These are phyloP conservation scores for Arothron firmamentum DNA, from an alignment of 2,113 vertebrate species.

Conservation along the genomic window DNA sequence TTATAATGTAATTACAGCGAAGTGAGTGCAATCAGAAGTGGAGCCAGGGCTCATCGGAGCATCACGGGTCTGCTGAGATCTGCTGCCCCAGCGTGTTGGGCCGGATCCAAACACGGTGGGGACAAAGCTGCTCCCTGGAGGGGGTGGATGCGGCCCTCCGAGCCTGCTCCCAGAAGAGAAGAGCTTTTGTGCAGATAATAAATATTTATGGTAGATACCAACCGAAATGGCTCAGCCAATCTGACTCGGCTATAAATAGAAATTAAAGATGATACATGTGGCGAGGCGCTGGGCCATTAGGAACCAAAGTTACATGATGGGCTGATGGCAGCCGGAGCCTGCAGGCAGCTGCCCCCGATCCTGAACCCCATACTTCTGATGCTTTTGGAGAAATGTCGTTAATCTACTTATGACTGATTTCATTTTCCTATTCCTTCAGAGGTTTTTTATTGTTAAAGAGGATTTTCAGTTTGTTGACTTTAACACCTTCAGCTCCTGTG, in stretches of 20 bases:
- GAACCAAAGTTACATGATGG: conserved; percentile 37
- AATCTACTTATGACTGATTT: no score
- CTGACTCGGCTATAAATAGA: conserved; percentile 41
- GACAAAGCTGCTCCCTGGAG: no score
- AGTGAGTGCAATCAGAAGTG: not conserved
- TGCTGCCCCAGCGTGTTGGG: not conserved
- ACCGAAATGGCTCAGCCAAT: conserved; percentile 30
- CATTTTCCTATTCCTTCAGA: no score
- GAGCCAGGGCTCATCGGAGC: no score
- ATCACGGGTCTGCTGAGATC: conserved; percentile 9
- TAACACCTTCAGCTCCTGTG: not conserved
- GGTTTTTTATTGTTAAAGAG: no score
- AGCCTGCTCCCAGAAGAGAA: conserved; percentile 17
- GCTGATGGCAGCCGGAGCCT: conserved; percentile 6
- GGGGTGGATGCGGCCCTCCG: no score
- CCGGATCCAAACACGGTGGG: no score
- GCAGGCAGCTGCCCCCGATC: not conserved
- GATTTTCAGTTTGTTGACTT: not conserved
- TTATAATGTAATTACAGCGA: no score
- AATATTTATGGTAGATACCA: conserved; percentile 60
- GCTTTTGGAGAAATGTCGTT: not conserved
- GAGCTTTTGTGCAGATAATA: conserved; percentile 30
- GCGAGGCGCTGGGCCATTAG: conserved; percentile 25
- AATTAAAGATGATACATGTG: conserved; percentile 26
- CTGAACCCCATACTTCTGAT: not conserved